Evolutionary conservation across 2,113 vertebrate species (phyloP).

Genomic region (Pelmatolapia mariae): DNA sequence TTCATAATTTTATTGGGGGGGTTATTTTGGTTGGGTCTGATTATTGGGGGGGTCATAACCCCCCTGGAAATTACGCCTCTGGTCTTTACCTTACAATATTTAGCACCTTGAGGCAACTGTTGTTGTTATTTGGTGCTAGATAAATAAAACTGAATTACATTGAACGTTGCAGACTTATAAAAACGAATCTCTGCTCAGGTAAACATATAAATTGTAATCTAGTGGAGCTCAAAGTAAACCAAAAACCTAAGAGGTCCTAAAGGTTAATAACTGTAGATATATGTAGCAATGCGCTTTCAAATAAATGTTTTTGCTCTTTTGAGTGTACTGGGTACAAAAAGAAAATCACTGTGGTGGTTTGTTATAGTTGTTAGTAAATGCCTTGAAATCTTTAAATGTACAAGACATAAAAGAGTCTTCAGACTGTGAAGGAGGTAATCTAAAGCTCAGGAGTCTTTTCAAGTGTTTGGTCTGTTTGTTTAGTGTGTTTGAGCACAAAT

Average conservation of each 20-base stretch:
- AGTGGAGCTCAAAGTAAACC: background rate
- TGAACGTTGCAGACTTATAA: background rate
- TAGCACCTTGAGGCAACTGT: background rate
- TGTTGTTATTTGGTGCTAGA: background rate
- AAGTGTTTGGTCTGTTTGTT: background rate
- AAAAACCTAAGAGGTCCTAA: background rate
- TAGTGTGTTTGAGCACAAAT: background rate
- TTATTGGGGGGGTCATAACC: background rate
- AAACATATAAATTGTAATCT: background rate
- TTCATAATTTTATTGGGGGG: background rate
- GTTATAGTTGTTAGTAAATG: background rate
- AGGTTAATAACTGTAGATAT: background rate
- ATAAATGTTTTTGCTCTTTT: background rate
- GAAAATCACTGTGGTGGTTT: accelerated
- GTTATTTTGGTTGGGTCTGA: background rate
- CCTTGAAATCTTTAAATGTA: background rate
- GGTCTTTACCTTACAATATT: background rate
- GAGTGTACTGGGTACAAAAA: background rate
- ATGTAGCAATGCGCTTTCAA: accelerated
- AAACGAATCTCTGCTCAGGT: background rate
- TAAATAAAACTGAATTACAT: background rate
- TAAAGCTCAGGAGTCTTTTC: background rate
- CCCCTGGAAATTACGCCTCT: accelerated
- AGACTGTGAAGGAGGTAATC: background rate
- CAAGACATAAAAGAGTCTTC: background rate